These are phyloP conservation scores for Hirtodrosophila cameraria DNA, from an alignment of 2,888 invertebrate genomes.

Conservation along the genomic window DNA sequence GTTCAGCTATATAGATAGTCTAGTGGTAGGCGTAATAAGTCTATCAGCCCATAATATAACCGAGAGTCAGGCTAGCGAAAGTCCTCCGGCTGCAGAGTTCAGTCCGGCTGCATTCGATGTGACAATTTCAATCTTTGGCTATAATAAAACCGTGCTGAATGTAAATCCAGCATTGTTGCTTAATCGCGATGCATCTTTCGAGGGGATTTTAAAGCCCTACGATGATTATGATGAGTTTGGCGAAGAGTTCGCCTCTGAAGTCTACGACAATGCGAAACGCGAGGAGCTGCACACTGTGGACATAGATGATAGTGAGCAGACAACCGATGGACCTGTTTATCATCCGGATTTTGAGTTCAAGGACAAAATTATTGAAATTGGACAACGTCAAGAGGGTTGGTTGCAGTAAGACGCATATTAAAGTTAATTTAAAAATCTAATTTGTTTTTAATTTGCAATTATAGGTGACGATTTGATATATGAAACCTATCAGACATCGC, in stretches of 20 bases:
- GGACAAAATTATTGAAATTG: constrained; percentile 75
- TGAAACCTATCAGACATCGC: constrained; percentile 71
- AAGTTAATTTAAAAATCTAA: background rate
- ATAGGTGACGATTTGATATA: constrained; percentile 75
- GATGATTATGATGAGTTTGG: background rate
- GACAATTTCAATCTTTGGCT: constrained; percentile 76
- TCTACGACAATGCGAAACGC: constrained; percentile 6
- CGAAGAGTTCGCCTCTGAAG: background rate
- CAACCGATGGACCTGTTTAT: constrained; percentile 1
- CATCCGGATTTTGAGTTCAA: constrained; percentile 35
- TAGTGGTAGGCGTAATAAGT: constrained; percentile 73
- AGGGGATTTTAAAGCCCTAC: constrained; percentile 58
- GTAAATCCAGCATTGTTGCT: constrained; percentile 65
- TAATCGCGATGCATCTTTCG: constrained; percentile 64
- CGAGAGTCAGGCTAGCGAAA: background rate
- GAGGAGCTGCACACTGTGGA: constrained; percentile 22
- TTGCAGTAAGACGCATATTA: background rate
- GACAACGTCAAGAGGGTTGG: constrained; percentile 73
- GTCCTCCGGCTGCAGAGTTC: background rate
- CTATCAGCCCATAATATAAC: constrained; percentile 36
- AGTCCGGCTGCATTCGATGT: constrained; percentile 62
- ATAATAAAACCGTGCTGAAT: constrained; percentile 61
- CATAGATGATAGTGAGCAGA: constrained; percentile 26
- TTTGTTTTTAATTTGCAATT: background rate
- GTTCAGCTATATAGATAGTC: constrained; percentile 71